Base-by-base conservation (phyloP, 2,888 invertebrate species). In the Steinernema scapterisci region DNA sequence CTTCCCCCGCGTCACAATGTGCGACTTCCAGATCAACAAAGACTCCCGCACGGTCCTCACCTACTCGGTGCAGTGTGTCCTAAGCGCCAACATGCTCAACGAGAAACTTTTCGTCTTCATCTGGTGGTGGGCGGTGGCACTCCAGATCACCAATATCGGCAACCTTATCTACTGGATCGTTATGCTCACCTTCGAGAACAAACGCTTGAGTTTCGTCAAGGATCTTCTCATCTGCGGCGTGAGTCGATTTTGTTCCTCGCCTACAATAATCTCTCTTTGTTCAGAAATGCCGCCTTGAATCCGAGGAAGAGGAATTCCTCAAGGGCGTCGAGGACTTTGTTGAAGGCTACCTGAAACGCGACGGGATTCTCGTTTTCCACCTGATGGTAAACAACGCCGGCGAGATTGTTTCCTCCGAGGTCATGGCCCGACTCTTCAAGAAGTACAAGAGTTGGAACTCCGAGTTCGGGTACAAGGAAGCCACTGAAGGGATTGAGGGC, bases 31-130 rank as follows among this genome's bases (percentile, higher is more conserved):
- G 63, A 71, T 79, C 25, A 31, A 74, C 19, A 21, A 63, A 9
- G 38, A 54, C 43, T 31, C 23, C 43, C 45, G 43, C 7, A 52
- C 48, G 16, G 19, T 51, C 27, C 21, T 6, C 1, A 9, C 27
- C 7, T 51, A 45, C 23, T 23, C 79, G n/a, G 76, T 84, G 13
- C 83, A 83, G 73, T 83, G 83, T 63, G 80, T 83, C 23, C 77
- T 83, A 46, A 75, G 75, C 78, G 75, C 77, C 45, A 84, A 83
- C 77, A 83, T 84, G 78, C 52, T 82, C 72, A 83, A 81, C 76
- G 82, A 82, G 45, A 83, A 83, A 74, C 75, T 82, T 38, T 82
- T 80, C 73, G 27, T 82, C 3, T 71, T 73, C 43, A 70, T 82
- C 31, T 82, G 79, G 78, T 78, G 78, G 71, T 81, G 82, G 82